phyloP scores from a whole-genome alignment of 2,113 vertebrate genomes.

The Corynorhinus townsendii region DNA sequence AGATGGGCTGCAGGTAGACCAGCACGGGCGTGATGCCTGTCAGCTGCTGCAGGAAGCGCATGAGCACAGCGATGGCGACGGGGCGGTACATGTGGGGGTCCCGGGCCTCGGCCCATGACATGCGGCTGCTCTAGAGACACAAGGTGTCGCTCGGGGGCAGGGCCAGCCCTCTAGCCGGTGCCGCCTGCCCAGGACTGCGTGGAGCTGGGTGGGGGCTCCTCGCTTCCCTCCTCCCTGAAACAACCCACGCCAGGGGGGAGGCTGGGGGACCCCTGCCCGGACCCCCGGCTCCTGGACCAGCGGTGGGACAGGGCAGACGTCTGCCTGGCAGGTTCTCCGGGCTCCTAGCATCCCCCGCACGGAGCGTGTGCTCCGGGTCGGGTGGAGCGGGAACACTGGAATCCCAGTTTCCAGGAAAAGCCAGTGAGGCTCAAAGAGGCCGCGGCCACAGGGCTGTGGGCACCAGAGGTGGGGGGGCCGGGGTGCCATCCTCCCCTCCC shows the following conservation, averaged over 20 bases:
- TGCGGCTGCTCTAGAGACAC: slow-evolving; percentile 66
- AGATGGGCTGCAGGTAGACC: slow-evolving; percentile 92
- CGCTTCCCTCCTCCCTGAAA: not conserved
- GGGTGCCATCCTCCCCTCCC: accelerated
- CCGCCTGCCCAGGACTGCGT: not conserved
- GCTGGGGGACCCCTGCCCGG: not conserved
- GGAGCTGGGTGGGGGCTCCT: not conserved
- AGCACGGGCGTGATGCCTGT: slow-evolving; percentile 92
- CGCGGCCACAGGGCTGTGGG: not conserved
- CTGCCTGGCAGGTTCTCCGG: accelerated
- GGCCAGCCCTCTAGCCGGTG: accelerated
- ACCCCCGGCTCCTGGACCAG: not conserved
- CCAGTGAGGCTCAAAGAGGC: accelerated
- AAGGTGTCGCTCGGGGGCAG: not conserved
- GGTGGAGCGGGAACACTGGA: not conserved
- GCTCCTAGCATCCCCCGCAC: accelerated
- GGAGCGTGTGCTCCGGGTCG: accelerated
- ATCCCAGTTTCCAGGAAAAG: not conserved
- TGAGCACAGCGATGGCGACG: slow-evolving; percentile 85
- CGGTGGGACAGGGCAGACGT: not conserved
- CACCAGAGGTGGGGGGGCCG: not conserved
- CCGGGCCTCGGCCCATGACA: slow-evolving; percentile 83
- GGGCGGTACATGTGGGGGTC: slow-evolving; percentile 87
- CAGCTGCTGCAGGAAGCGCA: slow-evolving; percentile 97
- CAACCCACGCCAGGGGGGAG: not conserved